Percentiles rank a stretch among this genome's conserved stretches.
Conservation (phyloP, 2,888 invertebrate genomes). For the Mantis religiosa region DNA sequence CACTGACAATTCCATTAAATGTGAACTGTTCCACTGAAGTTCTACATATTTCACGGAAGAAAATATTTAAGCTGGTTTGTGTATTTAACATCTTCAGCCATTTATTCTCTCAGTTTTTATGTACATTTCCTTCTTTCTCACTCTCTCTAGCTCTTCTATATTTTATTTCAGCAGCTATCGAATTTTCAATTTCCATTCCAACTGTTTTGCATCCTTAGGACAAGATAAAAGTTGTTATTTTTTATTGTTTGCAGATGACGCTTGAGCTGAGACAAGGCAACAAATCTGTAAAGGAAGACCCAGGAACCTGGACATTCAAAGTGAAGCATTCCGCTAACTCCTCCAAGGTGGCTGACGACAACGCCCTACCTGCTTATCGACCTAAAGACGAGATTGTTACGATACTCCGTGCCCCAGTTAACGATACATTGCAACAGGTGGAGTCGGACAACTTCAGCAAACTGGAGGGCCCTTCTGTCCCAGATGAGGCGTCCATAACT, state of each 20-base stretch:
- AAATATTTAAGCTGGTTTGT: too few relatives aligned
- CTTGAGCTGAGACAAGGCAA: background rate
- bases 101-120: too few relatives aligned
- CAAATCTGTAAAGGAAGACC: background rate
- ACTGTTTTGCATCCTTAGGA: too few relatives aligned
- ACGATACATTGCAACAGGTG: background rate
- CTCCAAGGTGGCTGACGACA: background rate
- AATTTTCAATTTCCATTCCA: too few relatives aligned
- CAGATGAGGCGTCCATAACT: background rate
- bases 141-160: too few relatives aligned
- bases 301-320: background rate
- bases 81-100: too few relatives aligned
- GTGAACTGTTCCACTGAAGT: too few relatives aligned
- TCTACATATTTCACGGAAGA: too few relatives aligned
- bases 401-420: background rate
- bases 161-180: too few relatives aligned
- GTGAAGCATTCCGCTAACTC: background rate
- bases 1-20: too few relatives aligned
- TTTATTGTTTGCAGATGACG: background rate
- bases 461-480: background rate
- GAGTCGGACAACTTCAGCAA: background rate
- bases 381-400: background rate
- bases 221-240: too few relatives aligned
- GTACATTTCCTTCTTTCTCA: too few relatives aligned
- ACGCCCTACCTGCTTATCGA: background rate